Evolutionary conservation across 2,888 invertebrate species (phyloP), one percentile per base, ranked within the genome.

Genomic region (Malthinus flaveolus): DNA sequence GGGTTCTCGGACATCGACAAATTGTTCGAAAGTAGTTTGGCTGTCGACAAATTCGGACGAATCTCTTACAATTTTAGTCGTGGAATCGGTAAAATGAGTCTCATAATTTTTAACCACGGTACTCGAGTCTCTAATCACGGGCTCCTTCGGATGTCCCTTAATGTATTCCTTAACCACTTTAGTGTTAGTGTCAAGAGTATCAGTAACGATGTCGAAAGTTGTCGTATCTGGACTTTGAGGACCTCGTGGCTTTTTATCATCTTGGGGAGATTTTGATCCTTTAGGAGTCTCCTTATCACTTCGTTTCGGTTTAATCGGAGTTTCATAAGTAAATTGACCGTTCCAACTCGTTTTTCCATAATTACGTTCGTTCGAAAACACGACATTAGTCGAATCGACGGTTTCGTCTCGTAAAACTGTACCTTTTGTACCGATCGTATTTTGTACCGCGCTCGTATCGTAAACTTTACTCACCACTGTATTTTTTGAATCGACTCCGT

Each of bases 351-450:
- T 75, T 66, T 79, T 80, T 36, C 77, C 77, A 62, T 77, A 77
- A 56, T 72, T 75, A 46, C 76, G 68, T 49, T 78, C 77, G 64
- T 77, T 75, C 39, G 78, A 77, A 65, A 72, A 78, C 37, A 78
- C 64, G 15, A 75, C 63, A 65, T 78, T 74, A 35, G 70, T 76
- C 32, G 70, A 66, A 69, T 83, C 82, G 66, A 80, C 79, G n/a
- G 73, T 76, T 53, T 80, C 71, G 66, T 82, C 82, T 69, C 80
- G 78, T 66, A 82, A 79, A 65, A 84, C 81, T 44, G 75, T 80
- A 4, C 79, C 79, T 63, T 53, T 70, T 10, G 72, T 71, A 33
- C 77, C 77, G 34, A 77, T 77, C 9, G 76, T 75, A 56, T 76
- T 78, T 64, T 78, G 78, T 9, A 74, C 69, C 31, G 78, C 76